These are phyloP conservation scores for Pristionchus exspectatus DNA, from an alignment of 2,888 invertebrate genomes.

Conservation along the genomic window DNA sequence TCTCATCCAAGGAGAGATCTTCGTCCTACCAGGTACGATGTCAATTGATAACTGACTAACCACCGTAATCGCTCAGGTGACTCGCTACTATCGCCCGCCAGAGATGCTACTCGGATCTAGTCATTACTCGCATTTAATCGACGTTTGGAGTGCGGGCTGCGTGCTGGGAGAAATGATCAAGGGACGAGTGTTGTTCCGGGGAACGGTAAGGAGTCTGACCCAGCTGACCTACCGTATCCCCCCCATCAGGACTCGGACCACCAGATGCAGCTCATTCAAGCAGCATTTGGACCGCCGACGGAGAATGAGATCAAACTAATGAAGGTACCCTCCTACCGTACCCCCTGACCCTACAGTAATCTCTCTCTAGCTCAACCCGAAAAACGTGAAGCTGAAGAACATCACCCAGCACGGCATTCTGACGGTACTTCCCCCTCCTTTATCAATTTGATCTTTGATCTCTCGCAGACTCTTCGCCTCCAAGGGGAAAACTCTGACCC, in stretches of 20 bases:
- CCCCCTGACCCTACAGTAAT: neutral
- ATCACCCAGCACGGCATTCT: constrained; percentile 33
- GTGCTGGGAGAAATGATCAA: constrained; percentile 65
- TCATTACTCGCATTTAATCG: constrained; percentile 58
- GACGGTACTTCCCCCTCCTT: neutral
- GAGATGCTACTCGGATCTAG: constrained; percentile 61
- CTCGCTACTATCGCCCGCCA: constrained; percentile 66
- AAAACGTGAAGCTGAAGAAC: constrained; percentile 6
- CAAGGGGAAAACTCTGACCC: constrained; percentile 22
- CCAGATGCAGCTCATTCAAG: constrained; percentile 59
- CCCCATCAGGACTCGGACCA: constrained; percentile 60
- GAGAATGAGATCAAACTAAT: constrained; percentile 58
- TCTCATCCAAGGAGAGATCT: constrained; percentile 55
- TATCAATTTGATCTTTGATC: neutral
- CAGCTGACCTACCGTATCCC: neutral
- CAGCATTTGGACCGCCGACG: constrained; percentile 59
- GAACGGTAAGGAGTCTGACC: constrained; percentile 22
- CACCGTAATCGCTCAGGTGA: constrained; percentile 57
- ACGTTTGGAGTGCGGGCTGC: constrained; percentile 64
- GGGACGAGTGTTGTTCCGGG: constrained; percentile 59
- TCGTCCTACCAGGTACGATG: constrained; percentile 57
- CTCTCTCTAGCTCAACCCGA: neutral
- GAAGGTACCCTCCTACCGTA: constrained; percentile 40
- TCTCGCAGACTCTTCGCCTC: constrained; percentile 2
- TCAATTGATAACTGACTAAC: neutral